A percentile compares a stretch with the other conserved stretches of the same genome.
These are phyloP conservation scores for Torymus texanus DNA, from an alignment of 2,888 invertebrate species.

Conservation along the genomic window DNA sequence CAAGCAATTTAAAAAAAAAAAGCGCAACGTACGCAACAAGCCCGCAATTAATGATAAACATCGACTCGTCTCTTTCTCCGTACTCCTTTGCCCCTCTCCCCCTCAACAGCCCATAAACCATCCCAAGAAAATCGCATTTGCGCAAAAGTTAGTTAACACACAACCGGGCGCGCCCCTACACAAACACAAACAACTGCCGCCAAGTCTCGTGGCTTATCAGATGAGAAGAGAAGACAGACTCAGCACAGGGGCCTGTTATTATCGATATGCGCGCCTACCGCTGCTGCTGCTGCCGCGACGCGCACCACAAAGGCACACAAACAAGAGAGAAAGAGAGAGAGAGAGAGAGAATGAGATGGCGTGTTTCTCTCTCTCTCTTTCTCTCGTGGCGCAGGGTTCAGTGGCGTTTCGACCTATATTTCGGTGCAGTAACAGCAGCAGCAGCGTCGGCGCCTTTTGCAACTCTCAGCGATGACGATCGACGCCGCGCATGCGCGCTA, in stretches of 20 bases:
- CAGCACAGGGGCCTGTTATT: slow-evolving; percentile 2
- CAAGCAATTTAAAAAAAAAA: too few species aligned
- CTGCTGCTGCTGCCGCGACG: neutral
- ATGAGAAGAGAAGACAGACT: neutral
- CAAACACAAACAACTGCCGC: neutral
- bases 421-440: neutral
- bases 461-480: too few species aligned
- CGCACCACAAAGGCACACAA: neutral
- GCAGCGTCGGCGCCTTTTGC: too few species aligned
- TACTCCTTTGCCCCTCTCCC: too few species aligned
- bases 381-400: slow-evolving; percentile 21
- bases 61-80: too few species aligned
- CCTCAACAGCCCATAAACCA: too few species aligned
- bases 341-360: neutral
- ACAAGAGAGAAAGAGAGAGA: neutral
- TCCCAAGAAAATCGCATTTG: too few species aligned
- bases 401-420: slow-evolving; percentile 46
- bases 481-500: too few species aligned
- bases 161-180: neutral
- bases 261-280: slow-evolving; percentile 34
- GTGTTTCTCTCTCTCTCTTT: too few species aligned
- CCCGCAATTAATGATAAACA: too few species aligned
- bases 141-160: slow-evolving; percentile 7
- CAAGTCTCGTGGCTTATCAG: slow-evolving; percentile 13
- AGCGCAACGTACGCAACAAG: too few species aligned